Percentiles rank a stretch among this genome's conserved stretches.
Evolutionary conservation across 2,113 vertebrate genomes (phyloP).

Genomic region (Strix aluco): DNA sequence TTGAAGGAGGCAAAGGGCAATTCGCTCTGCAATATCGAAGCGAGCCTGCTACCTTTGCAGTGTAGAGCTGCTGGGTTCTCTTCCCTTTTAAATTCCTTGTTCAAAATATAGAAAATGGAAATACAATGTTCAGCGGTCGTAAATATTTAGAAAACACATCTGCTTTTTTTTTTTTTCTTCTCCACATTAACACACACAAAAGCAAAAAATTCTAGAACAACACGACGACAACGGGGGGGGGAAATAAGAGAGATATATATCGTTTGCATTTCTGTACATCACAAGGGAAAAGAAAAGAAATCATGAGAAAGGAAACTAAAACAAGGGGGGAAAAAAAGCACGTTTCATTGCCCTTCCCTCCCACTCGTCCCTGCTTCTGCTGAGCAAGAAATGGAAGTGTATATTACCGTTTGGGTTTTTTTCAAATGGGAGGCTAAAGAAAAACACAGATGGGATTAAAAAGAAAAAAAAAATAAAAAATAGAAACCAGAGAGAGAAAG

Average conservation of each 20-base stretch:
- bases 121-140: constrained; percentile 41
- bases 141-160: constrained; percentile 68
- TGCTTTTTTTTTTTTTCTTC: constrained; percentile 38
- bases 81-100: constrained; percentile 83
- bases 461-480: constrained; percentile 67
- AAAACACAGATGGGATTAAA: constrained; percentile 84
- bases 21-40: neutral
- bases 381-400: constrained; percentile 78
- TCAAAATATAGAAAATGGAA: constrained; percentile 49
- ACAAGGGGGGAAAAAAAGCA: neutral
- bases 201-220: constrained; percentile 79
- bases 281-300: constrained; percentile 59
- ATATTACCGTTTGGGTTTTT: constrained; percentile 78
- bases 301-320: constrained; percentile 63
- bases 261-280: constrained; percentile 79
- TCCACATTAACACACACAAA: constrained; percentile 78
- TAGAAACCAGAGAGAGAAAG: constrained; percentile 55
- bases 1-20: neutral
- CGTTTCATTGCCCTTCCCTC: constrained; percentile 53
- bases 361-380: constrained; percentile 74
- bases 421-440: constrained; percentile 84
- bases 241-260: constrained; percentile 49
- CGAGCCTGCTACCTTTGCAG: neutral
- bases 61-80: constrained; percentile 40
- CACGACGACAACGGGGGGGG: constrained; percentile 53